A percentile compares a stretch with the other conserved stretches of the same genome.
Evolutionary conservation across 2,797 vertebrate species (phyloP).

Genomic region (Coluber constrictor): DNA sequence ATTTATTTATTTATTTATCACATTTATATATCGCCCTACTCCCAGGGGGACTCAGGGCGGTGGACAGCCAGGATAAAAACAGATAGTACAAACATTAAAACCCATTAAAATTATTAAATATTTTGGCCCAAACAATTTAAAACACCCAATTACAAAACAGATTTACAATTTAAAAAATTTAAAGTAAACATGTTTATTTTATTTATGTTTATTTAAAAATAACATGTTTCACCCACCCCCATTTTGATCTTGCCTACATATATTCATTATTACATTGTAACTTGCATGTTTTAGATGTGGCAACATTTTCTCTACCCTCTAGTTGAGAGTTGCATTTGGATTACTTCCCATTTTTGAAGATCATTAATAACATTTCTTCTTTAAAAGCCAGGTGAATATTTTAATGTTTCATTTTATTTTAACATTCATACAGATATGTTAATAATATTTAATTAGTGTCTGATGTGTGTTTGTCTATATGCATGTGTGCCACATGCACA

Average conservation of each 20-base stretch:
- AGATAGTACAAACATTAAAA: too few species aligned
- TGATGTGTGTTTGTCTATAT: background rate
- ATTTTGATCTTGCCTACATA: background rate
- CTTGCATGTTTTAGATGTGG: background rate
- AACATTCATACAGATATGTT: background rate
- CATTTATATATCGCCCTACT: too few species aligned
- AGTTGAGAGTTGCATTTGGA: background rate
- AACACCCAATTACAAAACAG: too few species aligned
- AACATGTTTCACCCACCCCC: background rate
- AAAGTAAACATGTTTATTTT: too few species aligned
- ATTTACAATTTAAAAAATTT: too few species aligned
- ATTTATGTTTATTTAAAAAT: too few species aligned
- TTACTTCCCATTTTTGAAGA: background rate
- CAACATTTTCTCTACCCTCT: background rate
- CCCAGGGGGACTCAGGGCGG: too few species aligned
- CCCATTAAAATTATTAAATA: too few species aligned
- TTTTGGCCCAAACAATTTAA: too few species aligned
- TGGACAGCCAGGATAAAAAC: too few species aligned
- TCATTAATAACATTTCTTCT: background rate
- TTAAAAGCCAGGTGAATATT: background rate
- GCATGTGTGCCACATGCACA: background rate
- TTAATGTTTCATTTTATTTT: background rate
- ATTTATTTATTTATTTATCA: too few species aligned
- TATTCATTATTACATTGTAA: background rate
- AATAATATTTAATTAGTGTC: background rate